phyloP scores from a whole-genome alignment of 1,140 invertebrate genomes.

The Pogonus chalceus region DNA sequence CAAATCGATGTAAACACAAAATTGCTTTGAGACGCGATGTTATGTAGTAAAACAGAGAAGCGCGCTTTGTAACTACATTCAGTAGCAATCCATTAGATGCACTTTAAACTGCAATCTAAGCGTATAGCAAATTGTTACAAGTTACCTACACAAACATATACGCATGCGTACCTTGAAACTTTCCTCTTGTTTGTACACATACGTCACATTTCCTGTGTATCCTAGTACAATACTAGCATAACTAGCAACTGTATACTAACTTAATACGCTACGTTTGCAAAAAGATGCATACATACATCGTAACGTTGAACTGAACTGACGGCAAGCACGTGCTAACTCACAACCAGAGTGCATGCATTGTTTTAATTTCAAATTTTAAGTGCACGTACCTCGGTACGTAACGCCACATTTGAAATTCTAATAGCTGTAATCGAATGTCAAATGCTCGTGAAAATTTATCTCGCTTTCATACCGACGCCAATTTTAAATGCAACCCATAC shows the following conservation, averaged over 20 bases:
- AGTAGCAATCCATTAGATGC: slow-evolving; percentile 18
- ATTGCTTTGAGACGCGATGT: background rate
- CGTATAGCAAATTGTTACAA: slow-evolving; percentile 18
- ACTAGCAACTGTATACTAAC: no score
- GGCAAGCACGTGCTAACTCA: slow-evolving; percentile 4
- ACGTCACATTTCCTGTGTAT: background rate
- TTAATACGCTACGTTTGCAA: no score
- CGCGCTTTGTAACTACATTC: slow-evolving; percentile 4
- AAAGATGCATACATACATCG: background rate
- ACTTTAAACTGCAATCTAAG: slow-evolving; percentile 22
- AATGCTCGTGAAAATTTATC: background rate
- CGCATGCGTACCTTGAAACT: background rate
- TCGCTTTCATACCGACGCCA: no score
- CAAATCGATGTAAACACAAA: slow-evolving; percentile 3
- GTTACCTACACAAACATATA: slow-evolving; percentile 4
- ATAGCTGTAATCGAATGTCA: slow-evolving; percentile 3
- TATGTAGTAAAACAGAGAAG: background rate
- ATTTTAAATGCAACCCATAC: no score
- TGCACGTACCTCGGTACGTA: background rate
- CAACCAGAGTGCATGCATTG: background rate
- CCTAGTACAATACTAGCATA: no score
- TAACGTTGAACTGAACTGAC: background rate
- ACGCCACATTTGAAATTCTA: background rate
- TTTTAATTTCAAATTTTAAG: slow-evolving; percentile 6
- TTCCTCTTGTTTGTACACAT: background rate